A percentile compares a stretch with the other conserved stretches of the same genome.
Conservation (phyloP, 2,113 vertebrate species). For the Hippocampus zosterae region DNA sequence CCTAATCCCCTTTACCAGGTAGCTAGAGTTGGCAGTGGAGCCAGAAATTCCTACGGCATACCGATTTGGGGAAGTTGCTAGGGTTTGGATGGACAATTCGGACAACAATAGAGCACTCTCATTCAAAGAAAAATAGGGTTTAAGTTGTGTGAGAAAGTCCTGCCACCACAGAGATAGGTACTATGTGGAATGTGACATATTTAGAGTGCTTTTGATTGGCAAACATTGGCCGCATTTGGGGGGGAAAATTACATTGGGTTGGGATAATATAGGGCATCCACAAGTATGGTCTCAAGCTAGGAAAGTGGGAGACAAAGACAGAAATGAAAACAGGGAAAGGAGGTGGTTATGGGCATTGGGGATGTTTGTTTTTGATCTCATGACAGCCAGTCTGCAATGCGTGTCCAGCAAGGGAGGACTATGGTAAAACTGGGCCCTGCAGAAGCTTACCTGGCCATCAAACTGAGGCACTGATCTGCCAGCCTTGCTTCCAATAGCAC, state of each 20-base stretch:
- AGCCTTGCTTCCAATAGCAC: constrained; percentile 41
- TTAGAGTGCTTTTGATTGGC: constrained; percentile 40
- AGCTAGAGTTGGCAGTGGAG: constrained; percentile 74
- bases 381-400: constrained; percentile 29
- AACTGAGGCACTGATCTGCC: constrained; percentile 49
- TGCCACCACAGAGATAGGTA: constrained; percentile 49
- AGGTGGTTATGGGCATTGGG: constrained; percentile 19
- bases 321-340: background rate
- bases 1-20: constrained; percentile 85
- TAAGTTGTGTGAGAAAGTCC: constrained; percentile 71
- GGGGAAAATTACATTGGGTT: background rate
- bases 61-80: constrained; percentile 78
- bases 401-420: constrained; percentile 27
- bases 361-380: constrained; percentile 34
- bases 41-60: constrained; percentile 80
- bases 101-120: constrained; percentile 70
- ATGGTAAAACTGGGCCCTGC: constrained; percentile 42
- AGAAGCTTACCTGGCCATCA: constrained; percentile 61
- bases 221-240: constrained; percentile 16
- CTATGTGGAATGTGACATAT: constrained; percentile 57
- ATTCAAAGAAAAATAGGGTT: constrained; percentile 68
- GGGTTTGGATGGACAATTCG: constrained; percentile 73
- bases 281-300: constrained; percentile 16
- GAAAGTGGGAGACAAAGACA: constrained; percentile 7
- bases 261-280: constrained; percentile 24